Evolutionary conservation across 2,888 invertebrate genomes (phyloP), one percentile per base, ranked within the genome.

Genomic region (Drosophila rubida): DNA sequence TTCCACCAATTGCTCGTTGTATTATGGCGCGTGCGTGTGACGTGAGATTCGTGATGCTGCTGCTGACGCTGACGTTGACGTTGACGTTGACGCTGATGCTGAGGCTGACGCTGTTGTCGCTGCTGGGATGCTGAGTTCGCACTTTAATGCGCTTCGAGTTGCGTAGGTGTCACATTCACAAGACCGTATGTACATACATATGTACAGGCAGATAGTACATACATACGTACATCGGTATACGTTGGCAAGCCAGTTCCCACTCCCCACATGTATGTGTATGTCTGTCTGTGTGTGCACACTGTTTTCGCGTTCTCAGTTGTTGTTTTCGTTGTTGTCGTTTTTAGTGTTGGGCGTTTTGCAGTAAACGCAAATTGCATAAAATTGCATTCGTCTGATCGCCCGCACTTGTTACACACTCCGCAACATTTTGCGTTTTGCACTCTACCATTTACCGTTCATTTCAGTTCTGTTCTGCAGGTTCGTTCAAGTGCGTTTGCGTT

Each of bases 81-180:
- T n/a, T n/a, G n/a, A n/a, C n/a, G n/a, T n/a, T n/a, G n/a, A n/a
- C n/a, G n/a, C n/a, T n/a, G n/a, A n/a, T n/a, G n/a, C n/a, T n/a
- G n/a, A n/a, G n/a, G n/a, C n/a, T n/a, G n/a, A n/a, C n/a, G n/a
- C n/a, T n/a, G n/a, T n/a, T n/a, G n/a, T n/a, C n/a, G n/a, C n/a
- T n/a, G n/a, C n/a, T n/a, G n/a, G n/a, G n/a, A n/a, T n/a, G n/a
- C n/a, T n/a, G 57, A 54, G 58, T 35, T 73, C 59, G 72, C 78
- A 67, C 69, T 74, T 74, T 78, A 74, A 74, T 74, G 75, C 75
- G 75, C 69, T 74, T 74, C 75, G 75, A 54, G 69, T 78, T 79
- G 80, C 73, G 62, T 72, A 67, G 67, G 75, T 80, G 66, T 86
- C 62, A 65, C 82, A 77, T 64, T 80, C 61, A 73, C 63, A 72